Evolutionary conservation across 2,797 vertebrate genomes (phyloP).

Genomic region (Arremon brunneinucha): DNA sequence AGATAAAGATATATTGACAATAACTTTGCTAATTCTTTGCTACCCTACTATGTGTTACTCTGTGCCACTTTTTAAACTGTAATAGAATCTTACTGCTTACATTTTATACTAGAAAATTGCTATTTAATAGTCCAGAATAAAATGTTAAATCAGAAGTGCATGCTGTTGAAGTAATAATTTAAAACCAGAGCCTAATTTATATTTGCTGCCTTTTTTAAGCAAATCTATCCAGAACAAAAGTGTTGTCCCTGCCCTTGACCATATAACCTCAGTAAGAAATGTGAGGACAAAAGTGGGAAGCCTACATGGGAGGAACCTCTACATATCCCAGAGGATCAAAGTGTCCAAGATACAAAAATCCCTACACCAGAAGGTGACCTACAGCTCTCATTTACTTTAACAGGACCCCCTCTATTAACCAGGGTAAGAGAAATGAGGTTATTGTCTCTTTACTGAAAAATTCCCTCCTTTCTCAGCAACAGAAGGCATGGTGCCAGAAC

Average conservation of each 20-base stretch:
- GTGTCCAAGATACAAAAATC: background rate
- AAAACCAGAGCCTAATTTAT: background rate
- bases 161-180: background rate
- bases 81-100: background rate
- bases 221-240: background rate
- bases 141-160: background rate
- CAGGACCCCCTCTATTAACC: background rate
- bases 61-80: background rate
- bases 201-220: background rate
- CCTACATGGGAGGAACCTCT: accelerated
- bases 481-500: background rate
- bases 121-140: background rate
- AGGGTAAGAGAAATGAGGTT: background rate
- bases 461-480: background rate
- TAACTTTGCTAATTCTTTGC: background rate
- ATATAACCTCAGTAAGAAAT: background rate
- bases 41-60: background rate
- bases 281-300: background rate
- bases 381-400: background rate
- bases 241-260: accelerated
- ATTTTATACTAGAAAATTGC: background rate
- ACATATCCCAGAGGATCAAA: background rate
- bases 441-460: background rate
- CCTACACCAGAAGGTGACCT: background rate
- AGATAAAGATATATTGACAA: background rate